phyloP scores from a whole-genome alignment of 1,140 invertebrate species.

The Phymastichus coffea region DNA sequence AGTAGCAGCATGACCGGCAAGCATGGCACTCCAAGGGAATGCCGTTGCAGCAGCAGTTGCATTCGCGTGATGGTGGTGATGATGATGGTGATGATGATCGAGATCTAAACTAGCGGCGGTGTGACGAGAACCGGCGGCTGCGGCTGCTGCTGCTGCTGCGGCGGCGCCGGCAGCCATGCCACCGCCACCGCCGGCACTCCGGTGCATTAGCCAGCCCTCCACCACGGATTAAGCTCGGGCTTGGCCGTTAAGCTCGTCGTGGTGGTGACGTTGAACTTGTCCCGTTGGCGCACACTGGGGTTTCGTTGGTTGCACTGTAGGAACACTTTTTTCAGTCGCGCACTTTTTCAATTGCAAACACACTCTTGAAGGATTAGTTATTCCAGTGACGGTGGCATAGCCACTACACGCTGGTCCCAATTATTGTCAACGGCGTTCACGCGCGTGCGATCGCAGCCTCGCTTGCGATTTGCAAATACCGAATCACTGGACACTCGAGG shows the following conservation, averaged over 20 bases:
- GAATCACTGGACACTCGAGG: no score
- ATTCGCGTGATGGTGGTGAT: conserved; percentile 31
- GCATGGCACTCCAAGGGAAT: conserved; percentile 54
- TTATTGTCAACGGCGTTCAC: no score
- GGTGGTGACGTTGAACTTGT: no score
- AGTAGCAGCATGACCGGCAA: conserved; percentile 58
- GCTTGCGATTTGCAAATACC: no score
- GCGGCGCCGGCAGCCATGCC: conserved; percentile 44
- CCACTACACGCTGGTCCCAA: no score
- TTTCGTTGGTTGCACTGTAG: no score
- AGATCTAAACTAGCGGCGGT: conserved; percentile 51
- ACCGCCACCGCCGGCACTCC: conserved; percentile 50
- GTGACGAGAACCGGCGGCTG: conserved; percentile 33
- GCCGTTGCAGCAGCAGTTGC: conserved; percentile 48
- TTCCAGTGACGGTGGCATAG: no score
- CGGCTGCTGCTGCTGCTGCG: conserved; percentile 32
- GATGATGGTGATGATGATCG: conserved; percentile 44
- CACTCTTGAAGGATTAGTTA: no score
- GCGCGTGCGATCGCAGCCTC: no score
- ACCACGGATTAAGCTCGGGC: conserved; percentile 40
- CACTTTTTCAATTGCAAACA: no score
- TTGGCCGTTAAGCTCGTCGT: conserved; percentile 7
- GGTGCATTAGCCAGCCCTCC: conserved; percentile 59
- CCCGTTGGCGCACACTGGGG: no score
- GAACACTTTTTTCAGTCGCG: no score